A percentile compares a stretch with the other conserved stretches of the same genome.
These are phyloP conservation scores for Cynoglossus semilaevis DNA, from an alignment of 2,113 vertebrate species.

Conservation along the genomic window DNA sequence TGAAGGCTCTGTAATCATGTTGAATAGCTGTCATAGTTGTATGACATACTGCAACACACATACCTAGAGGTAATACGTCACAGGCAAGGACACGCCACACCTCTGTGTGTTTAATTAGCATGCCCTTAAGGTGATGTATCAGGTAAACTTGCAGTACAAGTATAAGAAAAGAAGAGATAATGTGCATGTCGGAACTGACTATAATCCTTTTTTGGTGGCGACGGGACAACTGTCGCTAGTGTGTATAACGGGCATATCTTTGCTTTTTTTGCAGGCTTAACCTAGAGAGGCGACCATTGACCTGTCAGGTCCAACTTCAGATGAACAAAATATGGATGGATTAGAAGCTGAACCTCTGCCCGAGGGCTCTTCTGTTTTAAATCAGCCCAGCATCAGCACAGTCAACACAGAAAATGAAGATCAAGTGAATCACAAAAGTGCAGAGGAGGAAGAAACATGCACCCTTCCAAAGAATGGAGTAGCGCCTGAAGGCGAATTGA, in stretches of 20 bases:
- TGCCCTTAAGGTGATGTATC: slow-evolving; percentile 6
- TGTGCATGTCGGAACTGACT: background rate
- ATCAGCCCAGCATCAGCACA: slow-evolving; percentile 19
- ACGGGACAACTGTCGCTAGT: slow-evolving; percentile 2
- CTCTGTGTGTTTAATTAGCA: slow-evolving; percentile 7
- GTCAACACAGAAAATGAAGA: slow-evolving; percentile 23
- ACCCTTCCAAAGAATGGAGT: slow-evolving; percentile 32
- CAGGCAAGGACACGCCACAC: slow-evolving; percentile 16
- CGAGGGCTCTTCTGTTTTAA: background rate
- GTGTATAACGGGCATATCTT: background rate
- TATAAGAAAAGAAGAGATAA: slow-evolving; percentile 1
- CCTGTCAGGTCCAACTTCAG: slow-evolving; percentile 43
- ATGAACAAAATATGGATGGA: slow-evolving; percentile 44
- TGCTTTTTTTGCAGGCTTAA: slow-evolving; percentile 46
- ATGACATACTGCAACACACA: background rate
- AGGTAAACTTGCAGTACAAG: background rate
- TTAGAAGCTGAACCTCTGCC: slow-evolving; percentile 23
- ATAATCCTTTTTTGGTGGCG: background rate
- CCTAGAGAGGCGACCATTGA: slow-evolving; percentile 48
- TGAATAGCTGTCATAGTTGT: slow-evolving; percentile 4
- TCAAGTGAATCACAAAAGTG: slow-evolving; percentile 10
- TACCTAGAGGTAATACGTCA: background rate
- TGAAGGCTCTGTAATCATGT: background rate
- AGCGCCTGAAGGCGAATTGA: slow-evolving; percentile 22
- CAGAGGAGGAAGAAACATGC: slow-evolving; percentile 33